phyloP scores from a whole-genome alignment of 2,113 vertebrate species.

The Setophaga kirtlandii region DNA sequence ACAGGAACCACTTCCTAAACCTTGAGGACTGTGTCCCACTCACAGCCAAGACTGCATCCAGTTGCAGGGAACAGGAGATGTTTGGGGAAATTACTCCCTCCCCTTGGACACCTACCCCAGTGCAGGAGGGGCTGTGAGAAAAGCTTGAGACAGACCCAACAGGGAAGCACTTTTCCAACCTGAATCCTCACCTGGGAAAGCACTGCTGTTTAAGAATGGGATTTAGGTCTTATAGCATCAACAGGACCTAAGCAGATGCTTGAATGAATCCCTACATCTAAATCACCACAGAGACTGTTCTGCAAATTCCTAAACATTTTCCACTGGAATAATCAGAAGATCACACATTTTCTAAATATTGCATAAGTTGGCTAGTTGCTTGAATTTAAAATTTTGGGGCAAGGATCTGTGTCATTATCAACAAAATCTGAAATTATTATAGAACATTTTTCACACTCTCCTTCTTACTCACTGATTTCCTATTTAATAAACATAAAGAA shows the following conservation, averaged over 20 bases:
- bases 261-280: neutral
- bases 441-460: neutral
- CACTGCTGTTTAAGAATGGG: neutral
- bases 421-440: conserved; percentile 31
- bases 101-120: neutral
- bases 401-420: conserved; percentile 26
- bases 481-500: conserved; percentile 47
- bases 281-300: neutral
- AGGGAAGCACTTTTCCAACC: neutral
- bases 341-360: conserved; percentile 32
- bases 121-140: neutral
- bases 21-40: neutral
- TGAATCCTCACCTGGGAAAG: neutral
- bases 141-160: neutral
- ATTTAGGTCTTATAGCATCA: neutral
- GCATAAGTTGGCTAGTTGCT: conserved; percentile 16
- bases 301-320: neutral
- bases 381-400: conserved; percentile 21
- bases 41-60: neutral
- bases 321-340: conserved; percentile 31
- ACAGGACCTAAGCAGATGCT: neutral
- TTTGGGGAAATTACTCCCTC: neutral
- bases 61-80: neutral
- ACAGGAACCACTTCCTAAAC: neutral
- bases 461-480: conserved; percentile 36